Evolutionary conservation across 2,888 invertebrate species (phyloP).

Genomic region (Meiosimyza decipiens): DNA sequence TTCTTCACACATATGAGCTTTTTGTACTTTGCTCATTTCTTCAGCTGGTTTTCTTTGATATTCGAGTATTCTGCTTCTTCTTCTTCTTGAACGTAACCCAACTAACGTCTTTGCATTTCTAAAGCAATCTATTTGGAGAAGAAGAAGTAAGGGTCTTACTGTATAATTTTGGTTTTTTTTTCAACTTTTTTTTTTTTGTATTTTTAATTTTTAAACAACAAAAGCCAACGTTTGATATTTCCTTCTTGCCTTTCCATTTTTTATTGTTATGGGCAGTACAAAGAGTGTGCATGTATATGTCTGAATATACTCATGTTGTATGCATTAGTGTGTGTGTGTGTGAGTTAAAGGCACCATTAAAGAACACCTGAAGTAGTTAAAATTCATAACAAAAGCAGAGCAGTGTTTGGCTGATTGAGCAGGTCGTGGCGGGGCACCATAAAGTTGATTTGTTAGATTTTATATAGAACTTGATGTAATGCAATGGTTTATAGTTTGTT

Average conservation of each 20-base stretch:
- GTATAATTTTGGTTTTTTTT: background rate
- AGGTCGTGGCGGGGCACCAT: constrained; percentile 21
- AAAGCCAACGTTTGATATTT: background rate
- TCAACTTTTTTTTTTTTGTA: background rate
- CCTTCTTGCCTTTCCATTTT: background rate
- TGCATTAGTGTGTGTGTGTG: background rate
- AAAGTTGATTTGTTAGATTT: too few relatives aligned
- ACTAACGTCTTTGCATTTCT: background rate
- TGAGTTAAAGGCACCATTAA: constrained; percentile 25
- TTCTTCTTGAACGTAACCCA: background rate
- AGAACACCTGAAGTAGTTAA: constrained; percentile 34
- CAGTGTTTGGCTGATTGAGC: constrained; percentile 26
- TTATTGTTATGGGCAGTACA: background rate
- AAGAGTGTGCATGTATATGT: too few relatives aligned
- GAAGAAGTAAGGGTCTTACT: constrained; percentile 5
- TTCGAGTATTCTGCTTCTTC: background rate
- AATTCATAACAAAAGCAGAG: constrained; percentile 15
- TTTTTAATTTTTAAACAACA: background rate
- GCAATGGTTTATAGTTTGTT: too few relatives aligned
- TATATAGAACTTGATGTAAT: too few relatives aligned
- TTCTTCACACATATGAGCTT: constrained; percentile 11
- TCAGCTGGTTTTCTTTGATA: background rate
- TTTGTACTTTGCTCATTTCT: background rate
- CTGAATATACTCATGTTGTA: background rate
- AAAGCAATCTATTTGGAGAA: background rate